Percentiles rank a stretch among this genome's conserved stretches.
phyloP scores from a whole-genome alignment of 2,888 invertebrate genomes.

The Ethmia dodecea region DNA sequence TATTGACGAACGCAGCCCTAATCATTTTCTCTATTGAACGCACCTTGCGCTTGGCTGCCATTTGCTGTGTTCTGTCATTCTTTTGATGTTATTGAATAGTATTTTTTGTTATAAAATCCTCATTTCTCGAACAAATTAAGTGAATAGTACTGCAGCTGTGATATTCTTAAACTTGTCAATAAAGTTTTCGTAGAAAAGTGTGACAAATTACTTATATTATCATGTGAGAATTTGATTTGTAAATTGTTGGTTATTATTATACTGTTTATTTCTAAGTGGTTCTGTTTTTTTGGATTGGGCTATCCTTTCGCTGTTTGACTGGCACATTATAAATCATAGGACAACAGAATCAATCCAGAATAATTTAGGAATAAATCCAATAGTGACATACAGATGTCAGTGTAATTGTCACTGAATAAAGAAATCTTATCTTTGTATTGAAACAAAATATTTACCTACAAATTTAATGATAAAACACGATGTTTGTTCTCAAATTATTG shows the following conservation, averaged over 20 bases:
- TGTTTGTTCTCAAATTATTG: background rate
- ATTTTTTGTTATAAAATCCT: conserved; percentile 24
- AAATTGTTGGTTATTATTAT: too few relatives aligned
- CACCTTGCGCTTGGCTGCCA: conserved; percentile 47
- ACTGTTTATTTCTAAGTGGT: too few relatives aligned
- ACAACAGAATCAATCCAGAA: conserved; percentile 9
- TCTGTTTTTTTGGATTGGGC: too few relatives aligned
- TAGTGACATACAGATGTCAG: conserved; percentile 66
- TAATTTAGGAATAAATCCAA: conserved; percentile 24
- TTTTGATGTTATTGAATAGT: conserved; percentile 68
- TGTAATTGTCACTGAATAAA: conserved; percentile 42
- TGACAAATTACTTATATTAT: conserved; percentile 32
- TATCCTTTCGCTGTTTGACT: background rate
- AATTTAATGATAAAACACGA: too few relatives aligned
- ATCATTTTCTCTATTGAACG: too few relatives aligned
- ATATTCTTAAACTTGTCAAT: conserved; percentile 22
- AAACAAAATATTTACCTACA: too few relatives aligned
- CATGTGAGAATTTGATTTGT: too few relatives aligned
- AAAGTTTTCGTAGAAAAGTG: too few relatives aligned
- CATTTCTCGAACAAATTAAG: conserved; percentile 23
- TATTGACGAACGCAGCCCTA: background rate
- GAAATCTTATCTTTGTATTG: conserved; percentile 30
- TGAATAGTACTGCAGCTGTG: conserved; percentile 26
- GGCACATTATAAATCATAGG: conserved; percentile 8
- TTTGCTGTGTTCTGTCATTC: conserved; percentile 69